Base-by-base conservation (phyloP, 1,140 invertebrate species). In the Drosophila bipectinata region DNA sequence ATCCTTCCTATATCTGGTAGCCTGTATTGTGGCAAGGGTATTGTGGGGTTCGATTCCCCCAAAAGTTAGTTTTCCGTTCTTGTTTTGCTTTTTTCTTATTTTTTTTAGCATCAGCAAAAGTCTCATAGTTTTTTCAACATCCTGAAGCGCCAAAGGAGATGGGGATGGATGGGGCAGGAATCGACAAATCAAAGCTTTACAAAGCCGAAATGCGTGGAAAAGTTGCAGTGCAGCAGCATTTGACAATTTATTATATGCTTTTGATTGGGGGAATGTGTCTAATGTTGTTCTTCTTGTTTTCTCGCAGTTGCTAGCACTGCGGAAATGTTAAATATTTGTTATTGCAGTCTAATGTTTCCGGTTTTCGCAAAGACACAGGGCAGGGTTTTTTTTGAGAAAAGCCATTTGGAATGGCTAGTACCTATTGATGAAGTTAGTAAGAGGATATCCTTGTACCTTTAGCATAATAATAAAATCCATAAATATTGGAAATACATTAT, bases 251-350 rank as follows among this genome's bases (percentile, higher is more conserved):
- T 85, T 85, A 87, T 82, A 69, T 61, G 69, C 78, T 61, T 81
- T 78, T 64, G 81, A 84, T 71, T 72, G 59, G 63, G 48, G 39
- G 52, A 80, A 61, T 66, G 68, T 57, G 24, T 44, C 56, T 51
- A 37, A 77, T 77, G 68, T 56, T 62, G 58, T 56, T 63, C 51
- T 63, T 63, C 32, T 74, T 47, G 26, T 8, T 60, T 26, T 45
- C 28, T 14, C 21, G 15, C 21, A 18, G 9, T 67, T 14, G 54
- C 49, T 55, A 39, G 48, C 60, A 37, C 60, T 83, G 82, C 82
- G 83, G 83, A 87, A 87, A 87, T 87, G 83, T 88, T 87, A 88
- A 87, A 87, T 87, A 87, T 87, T 87, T 87, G 83, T 88, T 88
- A 87, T 87, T 87, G 76, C 79, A 83, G 83, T 88, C 83, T 79